Conservation (phyloP, 2,888 invertebrate species). For the Ommatoiulus sabulosus region DNA sequence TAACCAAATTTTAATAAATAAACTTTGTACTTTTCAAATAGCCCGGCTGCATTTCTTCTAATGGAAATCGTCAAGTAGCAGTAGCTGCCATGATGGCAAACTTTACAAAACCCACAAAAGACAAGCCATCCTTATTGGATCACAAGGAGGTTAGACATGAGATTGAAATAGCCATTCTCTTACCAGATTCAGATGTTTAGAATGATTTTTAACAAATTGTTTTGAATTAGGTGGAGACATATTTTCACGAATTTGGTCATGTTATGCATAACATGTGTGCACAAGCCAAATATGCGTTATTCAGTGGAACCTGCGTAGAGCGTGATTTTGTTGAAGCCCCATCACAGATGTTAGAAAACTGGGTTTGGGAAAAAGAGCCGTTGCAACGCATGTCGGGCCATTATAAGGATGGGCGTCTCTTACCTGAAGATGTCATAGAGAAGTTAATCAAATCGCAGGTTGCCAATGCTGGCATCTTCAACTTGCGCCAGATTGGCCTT, state of each 20-base stretch:
- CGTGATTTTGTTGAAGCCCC: slow-evolving; percentile 72
- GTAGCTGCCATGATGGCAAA: slow-evolving; percentile 71
- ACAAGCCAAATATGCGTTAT: slow-evolving; percentile 67
- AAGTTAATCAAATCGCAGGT: slow-evolving; percentile 68
- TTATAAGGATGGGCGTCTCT: slow-evolving; percentile 65
- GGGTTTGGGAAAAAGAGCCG: slow-evolving; percentile 71
- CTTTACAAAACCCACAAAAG: slow-evolving; percentile 69
- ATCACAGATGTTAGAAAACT: slow-evolving; percentile 72
- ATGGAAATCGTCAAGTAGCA: slow-evolving; percentile 66
- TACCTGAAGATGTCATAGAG: slow-evolving; percentile 68
- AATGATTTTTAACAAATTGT: neutral
- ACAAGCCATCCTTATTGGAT: slow-evolving; percentile 69
- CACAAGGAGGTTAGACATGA: slow-evolving; percentile 68
- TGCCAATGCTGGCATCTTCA: slow-evolving; percentile 70
- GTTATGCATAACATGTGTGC: slow-evolving; percentile 71
- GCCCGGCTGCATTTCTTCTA: slow-evolving; percentile 65
- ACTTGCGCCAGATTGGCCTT: slow-evolving; percentile 69
- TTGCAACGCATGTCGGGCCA: slow-evolving; percentile 69
- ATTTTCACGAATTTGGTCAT: slow-evolving; percentile 72
- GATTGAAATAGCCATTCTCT: neutral
- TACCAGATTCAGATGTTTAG: neutral
- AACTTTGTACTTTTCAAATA: slow-evolving; percentile 55
- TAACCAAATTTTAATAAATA: too few relatives aligned
- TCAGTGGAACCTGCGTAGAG: slow-evolving; percentile 70
- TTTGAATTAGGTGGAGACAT: slow-evolving; percentile 68